Base-by-base conservation (phyloP, 2,888 invertebrate species). In the Leptinotarsa tumamoca region DNA sequence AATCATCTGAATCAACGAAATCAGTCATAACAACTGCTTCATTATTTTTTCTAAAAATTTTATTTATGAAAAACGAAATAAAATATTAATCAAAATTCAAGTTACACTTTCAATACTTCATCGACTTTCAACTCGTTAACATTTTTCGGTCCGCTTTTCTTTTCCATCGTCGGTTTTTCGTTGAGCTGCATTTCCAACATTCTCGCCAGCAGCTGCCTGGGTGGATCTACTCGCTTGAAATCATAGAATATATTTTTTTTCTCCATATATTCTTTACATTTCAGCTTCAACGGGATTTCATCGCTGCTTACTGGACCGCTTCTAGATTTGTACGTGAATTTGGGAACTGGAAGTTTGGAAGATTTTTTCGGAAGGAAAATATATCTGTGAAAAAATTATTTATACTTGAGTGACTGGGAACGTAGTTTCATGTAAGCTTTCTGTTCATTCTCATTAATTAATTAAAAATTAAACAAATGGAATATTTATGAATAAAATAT, bases 171-270 rank as follows among this genome's bases (percentile, higher is more conserved):
- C 5, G 68, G 71, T 68, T 71, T 67, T 58, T 80, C 75, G 68
- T 86, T 86, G 67, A 78, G 77, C 50, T 82, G 79, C 61, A 86
- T 83, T 79, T 87, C 87, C 17, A 85, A 75, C 72, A 86, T 74
- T 71, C 81, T 80, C 7, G 82, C 83, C 15, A 86, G 61, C 72
- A 87, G 75, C 63, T 85, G 84, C 54, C 80, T 78, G 0, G 88
- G 87, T 18, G 86, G 85, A 56, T 85, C 85, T 14, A 86, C 84
- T 67, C 84, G 80, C 72, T 88, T 87, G 61, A 84, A 84, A 73
- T 86, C 85, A 18, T 82, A 77, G 74, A 82, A 84, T 61, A 87
- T 82, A 74, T 88, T 87, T 78, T 88, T 88, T 76, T 80, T 83
- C 52, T 87, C 86, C 54, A 87, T 71, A 33, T 85, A 67, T 23